These are phyloP conservation scores for Strix aluco DNA, from an alignment of 2,113 vertebrate species.

Conservation along the genomic window DNA sequence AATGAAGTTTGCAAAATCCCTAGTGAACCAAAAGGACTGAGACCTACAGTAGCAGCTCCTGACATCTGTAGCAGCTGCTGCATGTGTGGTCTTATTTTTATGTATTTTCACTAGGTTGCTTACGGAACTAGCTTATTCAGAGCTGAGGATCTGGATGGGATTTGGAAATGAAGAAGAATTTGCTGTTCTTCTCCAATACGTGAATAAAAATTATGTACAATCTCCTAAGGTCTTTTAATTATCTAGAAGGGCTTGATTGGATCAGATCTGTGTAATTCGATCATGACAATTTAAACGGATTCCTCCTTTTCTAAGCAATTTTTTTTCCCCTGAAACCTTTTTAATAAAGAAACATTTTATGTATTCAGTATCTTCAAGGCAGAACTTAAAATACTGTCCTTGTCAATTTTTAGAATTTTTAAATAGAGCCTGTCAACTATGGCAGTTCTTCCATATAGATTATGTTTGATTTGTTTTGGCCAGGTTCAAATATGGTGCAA, in stretches of 20 bases:
- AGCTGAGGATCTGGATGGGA: not conserved
- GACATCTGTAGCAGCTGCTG: not conserved
- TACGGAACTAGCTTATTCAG: not conserved
- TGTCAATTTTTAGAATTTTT: not conserved
- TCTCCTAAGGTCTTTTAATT: not conserved
- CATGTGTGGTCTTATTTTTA: not conserved
- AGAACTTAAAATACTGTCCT: not conserved
- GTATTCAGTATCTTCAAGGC: not conserved
- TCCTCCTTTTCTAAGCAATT: not conserved
- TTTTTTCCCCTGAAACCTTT: not conserved
- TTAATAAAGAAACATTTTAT: not conserved
- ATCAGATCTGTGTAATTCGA: not conserved
- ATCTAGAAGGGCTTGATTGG: not conserved
- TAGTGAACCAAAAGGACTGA: not conserved
- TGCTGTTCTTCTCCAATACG: not conserved
- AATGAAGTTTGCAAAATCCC: not conserved
- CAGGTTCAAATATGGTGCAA: not conserved
- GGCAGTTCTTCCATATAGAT: not conserved
- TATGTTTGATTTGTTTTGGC: not conserved
- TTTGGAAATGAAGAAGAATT: not conserved
- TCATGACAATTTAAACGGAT: not conserved
- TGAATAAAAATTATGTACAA: rapidly evolving
- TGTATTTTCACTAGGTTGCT: not conserved
- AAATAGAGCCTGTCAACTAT: not conserved
- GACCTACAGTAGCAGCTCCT: not conserved